Evolutionary conservation across 2,888 invertebrate species (phyloP).

Genomic region (Eubasilissa splendida): DNA sequence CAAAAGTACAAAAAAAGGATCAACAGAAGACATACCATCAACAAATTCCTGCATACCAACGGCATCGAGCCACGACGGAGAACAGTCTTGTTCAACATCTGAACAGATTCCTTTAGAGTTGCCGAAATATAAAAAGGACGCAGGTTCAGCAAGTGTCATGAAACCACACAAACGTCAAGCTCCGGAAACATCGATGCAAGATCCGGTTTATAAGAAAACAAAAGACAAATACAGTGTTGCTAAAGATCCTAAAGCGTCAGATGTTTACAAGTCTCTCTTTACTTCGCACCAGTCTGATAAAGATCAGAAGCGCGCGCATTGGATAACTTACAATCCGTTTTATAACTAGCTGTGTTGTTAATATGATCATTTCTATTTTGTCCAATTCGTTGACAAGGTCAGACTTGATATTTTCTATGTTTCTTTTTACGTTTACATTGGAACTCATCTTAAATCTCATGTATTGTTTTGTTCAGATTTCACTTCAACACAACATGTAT

Average conservation of each 20-base stretch:
- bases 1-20: slow-evolving; percentile 61
- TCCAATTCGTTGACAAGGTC: neutral
- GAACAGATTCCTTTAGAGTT: slow-evolving; percentile 45
- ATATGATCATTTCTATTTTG: neutral
- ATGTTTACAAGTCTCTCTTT: slow-evolving; percentile 96
- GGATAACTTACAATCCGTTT: slow-evolving; percentile 98
- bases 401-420: neutral
- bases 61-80: slow-evolving; percentile 63
- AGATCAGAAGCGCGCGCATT: slow-evolving; percentile 92
- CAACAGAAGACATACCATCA: neutral
- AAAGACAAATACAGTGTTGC: slow-evolving; percentile 89
- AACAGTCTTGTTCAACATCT: slow-evolving; percentile 58
- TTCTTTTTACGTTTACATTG: neutral
- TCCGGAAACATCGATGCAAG: slow-evolving; percentile 68
- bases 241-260: slow-evolving; percentile 90
- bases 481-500: too few relatives aligned
- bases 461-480: too few relatives aligned
- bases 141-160: slow-evolving; percentile 38
- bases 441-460: too few relatives aligned
- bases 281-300: slow-evolving; percentile 91
- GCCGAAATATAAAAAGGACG: slow-evolving; percentile 39
- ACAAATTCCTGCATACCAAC: slow-evolving; percentile 9
- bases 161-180: slow-evolving; percentile 62
- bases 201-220: slow-evolving; percentile 84
- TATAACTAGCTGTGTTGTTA: slow-evolving; percentile 77